Evolutionary conservation across 2,113 vertebrate genomes (phyloP).

Genomic region (Jacana jacana): DNA sequence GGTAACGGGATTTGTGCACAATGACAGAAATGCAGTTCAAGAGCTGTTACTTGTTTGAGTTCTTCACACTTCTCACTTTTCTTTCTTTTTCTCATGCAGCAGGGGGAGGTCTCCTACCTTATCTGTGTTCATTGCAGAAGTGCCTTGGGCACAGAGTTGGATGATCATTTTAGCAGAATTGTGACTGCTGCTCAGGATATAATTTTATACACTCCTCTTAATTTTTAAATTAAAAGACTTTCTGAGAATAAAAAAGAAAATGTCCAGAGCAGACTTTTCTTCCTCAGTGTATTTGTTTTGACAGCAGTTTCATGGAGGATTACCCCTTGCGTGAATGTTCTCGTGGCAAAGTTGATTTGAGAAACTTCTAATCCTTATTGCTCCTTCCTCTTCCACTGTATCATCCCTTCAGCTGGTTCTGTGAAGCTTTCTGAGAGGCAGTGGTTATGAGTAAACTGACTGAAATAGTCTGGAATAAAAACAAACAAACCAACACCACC

Average conservation of each 20-base stretch:
- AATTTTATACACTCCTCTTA: neutral
- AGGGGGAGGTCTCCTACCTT: neutral
- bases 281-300: neutral
- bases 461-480: neutral
- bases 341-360: neutral
- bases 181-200: neutral
- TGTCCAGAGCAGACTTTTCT: neutral
- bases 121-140: neutral
- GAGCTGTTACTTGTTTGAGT: neutral
- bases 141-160: neutral
- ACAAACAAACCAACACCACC: neutral
- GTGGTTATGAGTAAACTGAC: neutral
- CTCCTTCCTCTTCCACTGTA: neutral
- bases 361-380: neutral
- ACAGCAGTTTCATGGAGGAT: neutral
- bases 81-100: neutral
- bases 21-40: neutral
- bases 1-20: neutral
- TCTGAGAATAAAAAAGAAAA: neutral
- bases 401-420: neutral
- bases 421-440: neutral
- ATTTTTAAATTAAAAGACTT: neutral
- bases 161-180: neutral
- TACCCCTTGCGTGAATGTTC: neutral
- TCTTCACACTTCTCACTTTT: neutral